Percentiles rank a stretch among this genome's conserved stretches.
Conservation (phyloP, 2,113 vertebrate genomes). For the Peromyscus maniculatus region DNA sequence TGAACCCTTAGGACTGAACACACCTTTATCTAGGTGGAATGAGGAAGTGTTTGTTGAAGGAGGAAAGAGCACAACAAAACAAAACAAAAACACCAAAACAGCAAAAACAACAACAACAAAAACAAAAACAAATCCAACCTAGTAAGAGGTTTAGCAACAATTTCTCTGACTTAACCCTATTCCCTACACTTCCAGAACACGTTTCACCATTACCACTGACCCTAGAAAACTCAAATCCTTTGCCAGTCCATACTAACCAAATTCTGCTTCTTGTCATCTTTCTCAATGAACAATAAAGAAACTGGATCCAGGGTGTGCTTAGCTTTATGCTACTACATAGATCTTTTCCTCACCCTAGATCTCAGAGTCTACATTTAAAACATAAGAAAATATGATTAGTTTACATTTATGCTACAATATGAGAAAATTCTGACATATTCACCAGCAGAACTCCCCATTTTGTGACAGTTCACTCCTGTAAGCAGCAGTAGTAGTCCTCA, state of each 20-base stretch:
- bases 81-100: background rate
- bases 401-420: background rate
- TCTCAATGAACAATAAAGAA: background rate
- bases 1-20: constrained; percentile 2
- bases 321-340: background rate
- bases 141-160: background rate
- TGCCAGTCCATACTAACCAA: background rate
- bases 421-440: background rate
- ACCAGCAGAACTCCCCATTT: background rate
- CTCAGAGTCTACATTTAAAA: background rate
- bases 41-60: constrained; percentile 17
- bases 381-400: background rate
- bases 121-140: background rate
- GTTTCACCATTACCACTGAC: background rate
- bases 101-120: background rate
- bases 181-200: background rate
- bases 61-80: background rate
- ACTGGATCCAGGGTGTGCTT: background rate
- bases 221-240: background rate
- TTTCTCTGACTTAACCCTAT: background rate
- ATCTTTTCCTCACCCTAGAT: background rate
- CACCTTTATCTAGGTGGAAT: background rate
- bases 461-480: background rate
- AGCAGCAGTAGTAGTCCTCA: background rate
- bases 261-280: constrained; percentile 20